Percentiles rank a stretch among this genome's conserved stretches.
Conservation (phyloP, 2,888 invertebrate genomes). For the Anagyrus pseudococci region DNA sequence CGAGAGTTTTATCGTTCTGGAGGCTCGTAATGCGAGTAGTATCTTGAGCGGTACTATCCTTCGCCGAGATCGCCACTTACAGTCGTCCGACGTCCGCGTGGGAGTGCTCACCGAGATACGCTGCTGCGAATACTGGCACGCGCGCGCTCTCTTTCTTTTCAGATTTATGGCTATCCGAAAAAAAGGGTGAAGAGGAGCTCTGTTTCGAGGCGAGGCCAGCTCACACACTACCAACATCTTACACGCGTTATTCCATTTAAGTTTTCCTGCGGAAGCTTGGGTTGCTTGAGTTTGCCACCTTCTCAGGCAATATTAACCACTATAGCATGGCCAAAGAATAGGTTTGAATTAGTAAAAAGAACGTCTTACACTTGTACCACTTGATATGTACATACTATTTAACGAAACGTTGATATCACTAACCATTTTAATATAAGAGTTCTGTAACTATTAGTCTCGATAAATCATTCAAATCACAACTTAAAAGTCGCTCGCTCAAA, state of each 20-base stretch:
- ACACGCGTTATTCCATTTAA: too few species aligned
- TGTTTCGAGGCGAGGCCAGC: not conserved
- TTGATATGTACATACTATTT: too few species aligned
- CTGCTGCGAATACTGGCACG: conserved; percentile 18
- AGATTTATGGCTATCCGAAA: conserved; percentile 39
- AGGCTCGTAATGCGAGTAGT: conserved; percentile 37
- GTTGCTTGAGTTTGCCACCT: not conserved
- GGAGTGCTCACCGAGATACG: conserved; percentile 39
- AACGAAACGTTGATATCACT: too few species aligned
- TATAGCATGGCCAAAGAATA: too few species aligned
- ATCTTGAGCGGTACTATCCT: conserved; percentile 5
- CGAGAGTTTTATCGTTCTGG: conserved; percentile 32
- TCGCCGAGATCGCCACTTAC: not conserved
- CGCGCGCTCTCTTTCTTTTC: not conserved
- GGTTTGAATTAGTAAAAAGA: too few species aligned
- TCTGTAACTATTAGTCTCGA: too few species aligned
- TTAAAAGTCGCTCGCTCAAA: too few species aligned
- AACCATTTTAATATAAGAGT: too few species aligned
- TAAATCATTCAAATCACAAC: too few species aligned
- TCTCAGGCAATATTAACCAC: conserved; percentile 17
- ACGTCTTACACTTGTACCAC: too few species aligned
- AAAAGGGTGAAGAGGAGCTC: not conserved
- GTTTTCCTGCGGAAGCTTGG: conserved; percentile 24
- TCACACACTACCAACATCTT: too few species aligned
- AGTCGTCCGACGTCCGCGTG: conserved; percentile 10